Percentiles rank a stretch among this genome's conserved stretches.
Conservation (phyloP, 2,113 vertebrate species). For the Corvus cornix region DNA sequence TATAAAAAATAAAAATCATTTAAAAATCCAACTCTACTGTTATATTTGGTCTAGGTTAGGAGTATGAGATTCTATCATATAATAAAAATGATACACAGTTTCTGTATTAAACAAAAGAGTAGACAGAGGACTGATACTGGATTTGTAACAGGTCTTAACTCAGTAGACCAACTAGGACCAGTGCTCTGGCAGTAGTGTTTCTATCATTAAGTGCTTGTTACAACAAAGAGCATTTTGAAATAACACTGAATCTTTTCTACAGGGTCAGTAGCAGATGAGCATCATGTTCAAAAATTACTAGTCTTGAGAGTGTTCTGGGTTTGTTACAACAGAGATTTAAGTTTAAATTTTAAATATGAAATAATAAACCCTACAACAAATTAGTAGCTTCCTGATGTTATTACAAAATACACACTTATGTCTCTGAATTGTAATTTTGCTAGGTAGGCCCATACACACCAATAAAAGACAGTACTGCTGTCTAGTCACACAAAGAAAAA, state of each 20-base stretch:
- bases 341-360: slow-evolving; percentile 27
- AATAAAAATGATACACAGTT: not conserved
- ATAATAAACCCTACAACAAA: slow-evolving; percentile 19
- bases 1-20: not conserved
- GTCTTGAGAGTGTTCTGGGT: not conserved
- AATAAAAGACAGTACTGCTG: not conserved
- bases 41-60: not conserved
- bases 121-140: not conserved
- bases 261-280: not conserved
- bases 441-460: not conserved
- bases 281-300: not conserved
- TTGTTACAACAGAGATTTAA: not conserved
- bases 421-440: not conserved
- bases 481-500: not conserved
- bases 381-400: slow-evolving; percentile 6
- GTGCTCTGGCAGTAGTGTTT: not conserved
- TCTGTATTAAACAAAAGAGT: not conserved
- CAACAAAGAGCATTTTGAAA: not conserved
- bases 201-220: not conserved
- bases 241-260: not conserved
- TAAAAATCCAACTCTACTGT: not conserved
- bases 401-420: not conserved
- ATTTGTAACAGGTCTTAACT: not conserved
- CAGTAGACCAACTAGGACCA: not conserved
- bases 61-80: not conserved